phyloP scores from a whole-genome alignment of 2,888 invertebrate genomes.

The Isotomurus palustris region DNA sequence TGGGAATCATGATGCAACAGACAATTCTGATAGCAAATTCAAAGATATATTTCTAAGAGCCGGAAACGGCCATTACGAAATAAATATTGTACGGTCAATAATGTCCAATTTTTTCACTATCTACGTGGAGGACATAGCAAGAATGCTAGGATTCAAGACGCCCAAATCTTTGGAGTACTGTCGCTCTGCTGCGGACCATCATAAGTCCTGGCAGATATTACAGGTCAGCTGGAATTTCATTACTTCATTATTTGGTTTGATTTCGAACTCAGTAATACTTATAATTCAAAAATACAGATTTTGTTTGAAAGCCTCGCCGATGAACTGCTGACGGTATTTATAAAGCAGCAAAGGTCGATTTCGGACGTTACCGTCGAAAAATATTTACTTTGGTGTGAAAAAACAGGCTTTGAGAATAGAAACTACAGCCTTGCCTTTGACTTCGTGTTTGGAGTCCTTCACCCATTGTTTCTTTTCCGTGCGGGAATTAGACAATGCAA shows the following conservation, averaged over 20 bases:
- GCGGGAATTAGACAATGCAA: slow-evolving; percentile 11
- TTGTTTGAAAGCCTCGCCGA: neutral
- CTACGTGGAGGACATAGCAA: neutral
- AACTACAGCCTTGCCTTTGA: slow-evolving; percentile 8
- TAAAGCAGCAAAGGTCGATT: neutral
- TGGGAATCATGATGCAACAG: neutral
- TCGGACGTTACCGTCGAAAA: neutral
- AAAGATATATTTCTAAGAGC: neutral
- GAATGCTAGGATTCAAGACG: slow-evolving; percentile 2
- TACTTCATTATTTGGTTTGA: too few species aligned
- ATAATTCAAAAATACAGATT: too few species aligned
- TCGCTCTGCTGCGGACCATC: neutral
- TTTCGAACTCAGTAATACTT: too few species aligned
- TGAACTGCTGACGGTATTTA: neutral
- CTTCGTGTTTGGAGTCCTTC: slow-evolving; percentile 5
- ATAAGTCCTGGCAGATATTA: slow-evolving; percentile 8
- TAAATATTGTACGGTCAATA: neutral
- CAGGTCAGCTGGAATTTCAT: neutral
- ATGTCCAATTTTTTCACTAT: slow-evolving; percentile 1
- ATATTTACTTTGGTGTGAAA: neutral
- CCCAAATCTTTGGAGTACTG: neutral
- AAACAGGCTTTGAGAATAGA: neutral
- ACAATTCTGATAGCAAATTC: neutral
- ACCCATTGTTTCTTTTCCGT: slow-evolving; percentile 14
- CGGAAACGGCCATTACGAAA: slow-evolving; percentile 9